Conservation (phyloP, 2,797 vertebrate genomes). For the Gymnothorax javanicus region DNA sequence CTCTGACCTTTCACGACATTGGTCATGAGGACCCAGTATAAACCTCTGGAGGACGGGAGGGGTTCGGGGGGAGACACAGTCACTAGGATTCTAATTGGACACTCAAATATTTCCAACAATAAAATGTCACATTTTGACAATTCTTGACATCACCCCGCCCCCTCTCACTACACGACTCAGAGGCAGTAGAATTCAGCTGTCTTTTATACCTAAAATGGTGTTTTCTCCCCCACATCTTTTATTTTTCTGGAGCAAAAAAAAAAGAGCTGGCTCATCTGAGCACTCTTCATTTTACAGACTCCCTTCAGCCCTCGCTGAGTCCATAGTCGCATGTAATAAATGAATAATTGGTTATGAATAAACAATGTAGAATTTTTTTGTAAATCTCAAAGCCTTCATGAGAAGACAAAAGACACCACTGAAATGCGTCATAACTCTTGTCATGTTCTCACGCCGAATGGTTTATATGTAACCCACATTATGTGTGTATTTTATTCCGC, state of each 20-base stretch:
- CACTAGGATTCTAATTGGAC: not conserved
- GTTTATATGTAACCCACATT: not conserved
- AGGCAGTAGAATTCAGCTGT: not conserved
- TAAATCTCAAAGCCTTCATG: not conserved
- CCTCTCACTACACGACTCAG: not conserved
- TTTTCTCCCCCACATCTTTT: constrained; percentile 14
- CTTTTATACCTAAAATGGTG: not conserved
- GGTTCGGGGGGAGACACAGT: not conserved
- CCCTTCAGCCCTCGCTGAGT: not conserved
- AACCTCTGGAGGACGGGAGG: not conserved
- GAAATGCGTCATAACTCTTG: not conserved
- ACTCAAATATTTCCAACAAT: not conserved
- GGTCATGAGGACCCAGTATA: not conserved
- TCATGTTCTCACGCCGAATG: not conserved
- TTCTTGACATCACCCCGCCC: not conserved
- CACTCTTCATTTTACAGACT: not conserved
- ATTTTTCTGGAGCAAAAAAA: not conserved
- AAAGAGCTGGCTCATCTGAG: constrained; percentile 11
- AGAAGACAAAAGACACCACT: not conserved
- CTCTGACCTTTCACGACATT: not conserved
- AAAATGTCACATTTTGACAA: not conserved
- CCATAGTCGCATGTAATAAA: no score
- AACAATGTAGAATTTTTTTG: not conserved
- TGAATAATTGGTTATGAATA: constrained; percentile 16
- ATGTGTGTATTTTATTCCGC: not conserved